Evolutionary conservation across 2,797 vertebrate genomes (phyloP).

Genomic region (Macropodus opercularis): DNA sequence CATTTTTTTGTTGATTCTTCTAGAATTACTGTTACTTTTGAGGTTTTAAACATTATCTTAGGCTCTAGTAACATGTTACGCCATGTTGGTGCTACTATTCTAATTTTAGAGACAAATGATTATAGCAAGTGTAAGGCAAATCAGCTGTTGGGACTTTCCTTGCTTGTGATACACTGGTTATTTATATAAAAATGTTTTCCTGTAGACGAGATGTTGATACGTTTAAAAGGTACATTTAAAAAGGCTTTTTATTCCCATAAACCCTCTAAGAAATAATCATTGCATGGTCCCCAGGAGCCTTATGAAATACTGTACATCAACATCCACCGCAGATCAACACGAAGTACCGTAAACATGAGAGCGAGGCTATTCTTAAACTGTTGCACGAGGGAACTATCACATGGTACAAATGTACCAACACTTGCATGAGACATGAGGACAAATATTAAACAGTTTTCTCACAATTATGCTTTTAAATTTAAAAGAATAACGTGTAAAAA

Average conservation of each 20-base stretch:
- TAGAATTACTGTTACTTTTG: not conserved
- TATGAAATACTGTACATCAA: slow-evolving; percentile 36
- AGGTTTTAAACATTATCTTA: not conserved
- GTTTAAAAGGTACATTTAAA: not conserved
- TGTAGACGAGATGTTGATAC: not conserved
- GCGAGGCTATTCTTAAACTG: slow-evolving; percentile 72
- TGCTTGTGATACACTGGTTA: not conserved
- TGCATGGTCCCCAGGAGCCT: slow-evolving; percentile 11
- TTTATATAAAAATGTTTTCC: not conserved
- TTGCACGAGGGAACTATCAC: slow-evolving; percentile 57
- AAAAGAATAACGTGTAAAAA: not conserved
- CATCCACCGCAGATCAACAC: slow-evolving; percentile 38
- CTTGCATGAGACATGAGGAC: not conserved
- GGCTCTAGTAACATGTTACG: not conserved
- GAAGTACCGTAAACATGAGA: slow-evolving; percentile 49
- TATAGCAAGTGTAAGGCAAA: not conserved
- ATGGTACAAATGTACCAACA: slow-evolving; percentile 10
- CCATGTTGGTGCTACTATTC: not conserved
- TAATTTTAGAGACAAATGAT: not conserved
- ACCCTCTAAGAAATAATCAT: not conserved
- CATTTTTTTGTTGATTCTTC: not conserved
- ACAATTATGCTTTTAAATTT: not conserved
- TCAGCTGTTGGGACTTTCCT: not conserved
- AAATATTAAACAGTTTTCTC: not conserved
- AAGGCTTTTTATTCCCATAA: not conserved